Evolutionary conservation across 2,888 invertebrate genomes (phyloP).

Genomic region (Xylocampa areola): DNA sequence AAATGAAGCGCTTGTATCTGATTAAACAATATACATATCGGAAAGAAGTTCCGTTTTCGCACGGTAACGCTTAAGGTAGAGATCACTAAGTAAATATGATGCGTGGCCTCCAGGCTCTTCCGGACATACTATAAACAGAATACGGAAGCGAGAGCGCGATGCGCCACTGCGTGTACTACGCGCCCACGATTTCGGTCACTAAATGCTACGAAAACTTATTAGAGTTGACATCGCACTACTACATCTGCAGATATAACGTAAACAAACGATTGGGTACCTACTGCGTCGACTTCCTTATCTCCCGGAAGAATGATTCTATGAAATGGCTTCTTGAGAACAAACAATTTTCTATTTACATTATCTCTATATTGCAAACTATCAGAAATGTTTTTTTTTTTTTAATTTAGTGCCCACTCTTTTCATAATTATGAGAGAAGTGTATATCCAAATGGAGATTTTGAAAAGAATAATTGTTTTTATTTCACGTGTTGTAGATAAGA

Average conservation of each 20-base stretch:
- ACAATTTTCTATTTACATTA: conserved; percentile 45
- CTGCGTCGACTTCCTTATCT: conserved; percentile 77
- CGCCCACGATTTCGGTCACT: conserved; percentile 63
- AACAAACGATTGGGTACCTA: conserved; percentile 69
- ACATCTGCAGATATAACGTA: conserved; percentile 63
- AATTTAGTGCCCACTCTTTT: neutral
- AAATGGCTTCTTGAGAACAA: conserved; percentile 60
- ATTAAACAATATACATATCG: conserved; percentile 25
- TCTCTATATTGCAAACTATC: conserved; percentile 23
- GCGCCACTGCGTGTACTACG: conserved; percentile 58
- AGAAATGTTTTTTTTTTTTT: neutral
- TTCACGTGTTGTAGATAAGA: neutral
- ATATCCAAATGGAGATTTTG: too few species aligned
- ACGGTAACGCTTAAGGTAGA: conserved; percentile 66
- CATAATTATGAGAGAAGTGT: too few species aligned
- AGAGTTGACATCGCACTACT: conserved; percentile 61
- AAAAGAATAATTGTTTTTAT: neutral
- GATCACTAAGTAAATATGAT: conserved; percentile 72
- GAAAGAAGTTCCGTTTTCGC: conserved; percentile 59
- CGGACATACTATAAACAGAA: conserved; percentile 83
- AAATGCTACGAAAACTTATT: conserved; percentile 58
- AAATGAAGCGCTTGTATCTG: conserved; percentile 20
- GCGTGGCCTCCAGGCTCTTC: conserved; percentile 80
- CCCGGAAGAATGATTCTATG: conserved; percentile 73
- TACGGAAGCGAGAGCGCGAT: conserved; percentile 78